Percentiles rank a stretch among this genome's conserved stretches.
These are phyloP conservation scores for Acanthornis magna DNA, from an alignment of 2,797 vertebrate species.

Conservation along the genomic window DNA sequence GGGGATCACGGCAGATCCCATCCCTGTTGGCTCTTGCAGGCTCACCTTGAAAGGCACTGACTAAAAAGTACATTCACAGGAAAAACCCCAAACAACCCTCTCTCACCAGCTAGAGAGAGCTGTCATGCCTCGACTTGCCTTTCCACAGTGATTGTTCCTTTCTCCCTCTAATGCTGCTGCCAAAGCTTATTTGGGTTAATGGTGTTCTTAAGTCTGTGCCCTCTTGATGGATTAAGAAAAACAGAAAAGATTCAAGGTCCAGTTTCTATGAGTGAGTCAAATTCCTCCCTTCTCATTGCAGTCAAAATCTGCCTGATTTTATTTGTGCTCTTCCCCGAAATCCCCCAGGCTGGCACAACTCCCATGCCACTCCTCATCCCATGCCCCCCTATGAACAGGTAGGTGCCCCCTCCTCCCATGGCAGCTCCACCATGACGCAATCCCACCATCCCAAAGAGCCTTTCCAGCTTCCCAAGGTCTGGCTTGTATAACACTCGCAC, in stretches of 20 bases:
- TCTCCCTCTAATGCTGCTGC: not conserved
- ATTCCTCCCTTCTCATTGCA: not conserved
- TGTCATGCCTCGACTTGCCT: not conserved
- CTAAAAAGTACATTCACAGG: not conserved
- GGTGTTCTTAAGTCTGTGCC: not conserved
- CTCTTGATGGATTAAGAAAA: not conserved
- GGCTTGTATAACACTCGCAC: slow-evolving; percentile 8
- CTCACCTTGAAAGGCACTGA: not conserved
- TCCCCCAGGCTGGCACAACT: not conserved
- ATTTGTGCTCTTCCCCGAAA: not conserved
- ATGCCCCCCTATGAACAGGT: accelerated
- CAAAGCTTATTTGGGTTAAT: not conserved
- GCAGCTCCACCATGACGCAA: not conserved
- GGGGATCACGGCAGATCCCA: not conserved
- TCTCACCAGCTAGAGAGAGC: not conserved
- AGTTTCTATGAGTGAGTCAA: not conserved
- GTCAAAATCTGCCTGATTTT: not conserved
- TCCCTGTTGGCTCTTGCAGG: not conserved
- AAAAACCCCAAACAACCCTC: not conserved
- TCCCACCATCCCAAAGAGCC: not conserved
- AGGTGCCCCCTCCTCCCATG: not conserved
- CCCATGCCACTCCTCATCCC: accelerated
- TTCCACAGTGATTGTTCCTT: not conserved
- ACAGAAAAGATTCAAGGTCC: not conserved
- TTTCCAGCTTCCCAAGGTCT: not conserved